phyloP scores from a whole-genome alignment of 2,797 vertebrate genomes.

The Bovichtus variegatus region DNA sequence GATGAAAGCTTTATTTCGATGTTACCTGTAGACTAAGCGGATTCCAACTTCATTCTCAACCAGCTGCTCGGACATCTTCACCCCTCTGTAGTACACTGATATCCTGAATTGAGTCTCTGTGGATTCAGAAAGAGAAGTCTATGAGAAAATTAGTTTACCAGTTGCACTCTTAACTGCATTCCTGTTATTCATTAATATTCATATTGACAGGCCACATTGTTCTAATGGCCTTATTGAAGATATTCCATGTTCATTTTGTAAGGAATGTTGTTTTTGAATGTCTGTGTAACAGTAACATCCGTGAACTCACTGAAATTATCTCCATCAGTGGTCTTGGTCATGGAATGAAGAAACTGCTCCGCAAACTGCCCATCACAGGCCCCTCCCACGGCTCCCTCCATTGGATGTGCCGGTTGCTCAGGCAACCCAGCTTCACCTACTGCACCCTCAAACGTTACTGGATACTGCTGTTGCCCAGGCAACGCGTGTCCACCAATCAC shows the following conservation, averaged over 20 bases:
- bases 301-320: slow-evolving; percentile 76
- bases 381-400: slow-evolving; percentile 57
- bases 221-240: not conserved
- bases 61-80: slow-evolving; percentile 75
- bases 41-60: slow-evolving; percentile 83
- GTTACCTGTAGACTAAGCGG: slow-evolving; percentile 83
- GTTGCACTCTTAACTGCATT: not conserved
- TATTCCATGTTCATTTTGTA: not conserved
- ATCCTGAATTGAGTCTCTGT: slow-evolving; percentile 86
- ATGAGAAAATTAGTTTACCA: not conserved
- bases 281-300: slow-evolving; percentile 2
- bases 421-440: slow-evolving; percentile 67
- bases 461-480: slow-evolving; percentile 78
- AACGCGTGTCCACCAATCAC: slow-evolving; percentile 71
- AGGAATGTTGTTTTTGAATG: not conserved
- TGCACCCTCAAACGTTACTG: slow-evolving; percentile 64
- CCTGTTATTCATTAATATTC: not conserved
- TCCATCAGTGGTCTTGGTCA: slow-evolving; percentile 66
- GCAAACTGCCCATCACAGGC: slow-evolving; percentile 48
- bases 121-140: slow-evolving; percentile 14
- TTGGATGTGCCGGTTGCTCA: slow-evolving; percentile 72
- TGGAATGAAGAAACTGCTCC: slow-evolving; percentile 67
- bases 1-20: not conserved
- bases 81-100: slow-evolving; percentile 87
- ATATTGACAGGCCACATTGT: not conserved